These are phyloP conservation scores for Sphyrna mokarran DNA, from an alignment of 2,113 vertebrate genomes.

Conservation along the genomic window DNA sequence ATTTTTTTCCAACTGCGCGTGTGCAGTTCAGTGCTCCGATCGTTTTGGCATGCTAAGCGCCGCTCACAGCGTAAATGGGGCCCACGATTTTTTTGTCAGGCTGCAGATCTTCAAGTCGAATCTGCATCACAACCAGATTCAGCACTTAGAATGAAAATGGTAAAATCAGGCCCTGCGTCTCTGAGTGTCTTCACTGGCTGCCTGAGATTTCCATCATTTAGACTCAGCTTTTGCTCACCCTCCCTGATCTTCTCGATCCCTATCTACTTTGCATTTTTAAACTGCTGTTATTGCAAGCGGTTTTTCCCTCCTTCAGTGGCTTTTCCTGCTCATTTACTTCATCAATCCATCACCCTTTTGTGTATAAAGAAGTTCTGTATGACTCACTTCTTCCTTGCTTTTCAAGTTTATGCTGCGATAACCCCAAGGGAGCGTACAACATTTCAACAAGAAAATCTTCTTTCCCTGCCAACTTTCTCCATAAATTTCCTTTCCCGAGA, in stretches of 20 bases:
- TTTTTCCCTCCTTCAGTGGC: neutral
- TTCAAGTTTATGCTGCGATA: neutral
- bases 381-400: neutral
- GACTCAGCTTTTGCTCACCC: neutral
- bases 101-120: no score
- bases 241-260: neutral
- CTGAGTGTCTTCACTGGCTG: neutral
- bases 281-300: no score
- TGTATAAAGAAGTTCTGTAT: neutral
- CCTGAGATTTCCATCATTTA: neutral
- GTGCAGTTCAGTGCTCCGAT: no score
- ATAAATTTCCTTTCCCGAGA: neutral
- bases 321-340: neutral
- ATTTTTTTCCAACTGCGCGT: no score
- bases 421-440: neutral
- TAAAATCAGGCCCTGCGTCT: no score
- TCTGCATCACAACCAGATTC: no score
- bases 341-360: neutral
- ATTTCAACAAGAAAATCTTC: neutral
- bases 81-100: no score
- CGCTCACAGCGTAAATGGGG: no score
- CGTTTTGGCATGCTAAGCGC: no score
- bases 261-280: neutral
- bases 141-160: no score
- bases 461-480: constrained; percentile 14